phyloP scores from a whole-genome alignment of 2,797 vertebrate genomes.

The Pseudopleuronectes americanus region DNA sequence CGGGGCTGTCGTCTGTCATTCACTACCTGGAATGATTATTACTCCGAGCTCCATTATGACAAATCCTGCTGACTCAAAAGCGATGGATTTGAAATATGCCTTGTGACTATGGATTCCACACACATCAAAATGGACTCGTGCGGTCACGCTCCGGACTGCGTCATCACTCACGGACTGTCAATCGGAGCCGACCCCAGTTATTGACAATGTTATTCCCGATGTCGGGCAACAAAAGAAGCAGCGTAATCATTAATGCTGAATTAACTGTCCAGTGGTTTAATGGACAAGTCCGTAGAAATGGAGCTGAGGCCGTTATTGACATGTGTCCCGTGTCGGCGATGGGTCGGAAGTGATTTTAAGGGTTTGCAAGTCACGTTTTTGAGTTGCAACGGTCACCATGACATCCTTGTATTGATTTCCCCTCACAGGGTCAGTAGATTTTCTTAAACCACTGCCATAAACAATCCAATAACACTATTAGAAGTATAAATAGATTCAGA shows the following conservation, averaged over 20 bases:
- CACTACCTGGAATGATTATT: slow-evolving; percentile 38
- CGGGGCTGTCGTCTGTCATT: slow-evolving; percentile 42
- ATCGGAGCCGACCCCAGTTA: slow-evolving; percentile 4
- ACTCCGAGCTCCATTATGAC: slow-evolving; percentile 21
- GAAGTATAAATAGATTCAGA: no score
- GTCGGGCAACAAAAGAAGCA: neutral
- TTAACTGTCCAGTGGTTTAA: neutral
- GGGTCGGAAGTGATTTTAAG: neutral
- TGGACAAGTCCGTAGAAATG: neutral
- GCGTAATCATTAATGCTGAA: neutral
- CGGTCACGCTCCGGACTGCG: neutral
- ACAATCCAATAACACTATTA: no score
- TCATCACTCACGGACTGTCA: slow-evolving; percentile 11
- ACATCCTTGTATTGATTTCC: neutral
- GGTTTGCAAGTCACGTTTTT: neutral
- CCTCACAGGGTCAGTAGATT: no score
- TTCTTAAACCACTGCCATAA: no score
- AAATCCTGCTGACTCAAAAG: slow-evolving; percentile 41
- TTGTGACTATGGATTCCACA: slow-evolving; percentile 2
- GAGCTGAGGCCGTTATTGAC: no score
- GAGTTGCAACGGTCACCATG: slow-evolving; percentile 2
- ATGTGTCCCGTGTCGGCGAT: neutral
- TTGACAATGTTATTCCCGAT: slow-evolving; percentile 21
- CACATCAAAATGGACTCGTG: slow-evolving; percentile 4
- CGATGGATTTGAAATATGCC: slow-evolving; percentile 1